Conservation (phyloP, 2,888 invertebrate species). For the Exocentrus adspersus region DNA sequence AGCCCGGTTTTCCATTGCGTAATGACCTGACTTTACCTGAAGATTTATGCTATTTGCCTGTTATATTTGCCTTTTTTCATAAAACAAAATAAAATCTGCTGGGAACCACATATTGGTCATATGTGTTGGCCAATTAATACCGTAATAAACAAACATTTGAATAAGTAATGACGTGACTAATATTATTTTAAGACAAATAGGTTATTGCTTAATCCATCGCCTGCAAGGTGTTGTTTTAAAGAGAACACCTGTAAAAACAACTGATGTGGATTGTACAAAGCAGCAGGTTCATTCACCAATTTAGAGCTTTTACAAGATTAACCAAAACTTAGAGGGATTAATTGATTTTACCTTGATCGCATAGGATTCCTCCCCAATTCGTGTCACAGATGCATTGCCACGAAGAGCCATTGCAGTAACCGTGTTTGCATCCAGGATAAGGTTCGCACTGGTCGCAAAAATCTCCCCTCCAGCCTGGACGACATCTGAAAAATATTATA, state of each 20-base stretch:
- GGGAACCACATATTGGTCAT: not conserved
- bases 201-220: not conserved
- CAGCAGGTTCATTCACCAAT: not conserved
- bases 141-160: not conserved
- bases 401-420: constrained; percentile 91
- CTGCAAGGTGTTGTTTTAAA: not conserved
- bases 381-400: constrained; percentile 98
- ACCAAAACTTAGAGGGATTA: no score
- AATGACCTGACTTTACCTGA: no score
- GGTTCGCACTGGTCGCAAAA: constrained; percentile 93
- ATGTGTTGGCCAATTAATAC: not conserved
- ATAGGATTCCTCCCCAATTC: constrained; percentile 98
- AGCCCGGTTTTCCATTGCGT: no score
- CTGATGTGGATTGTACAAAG: no score
- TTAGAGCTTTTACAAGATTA: no score
- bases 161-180: not conserved
- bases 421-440: constrained; percentile 96
- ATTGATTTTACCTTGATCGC: constrained; percentile 90
- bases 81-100: not conserved
- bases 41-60: not conserved
- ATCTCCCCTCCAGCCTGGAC: constrained; percentile 92
- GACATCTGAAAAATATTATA: constrained; percentile 78
- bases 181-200: not conserved
- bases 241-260: not conserved
- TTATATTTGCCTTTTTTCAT: not conserved